Evolutionary conservation across 2,888 invertebrate genomes (phyloP).

Genomic region (Anodontia alba): DNA sequence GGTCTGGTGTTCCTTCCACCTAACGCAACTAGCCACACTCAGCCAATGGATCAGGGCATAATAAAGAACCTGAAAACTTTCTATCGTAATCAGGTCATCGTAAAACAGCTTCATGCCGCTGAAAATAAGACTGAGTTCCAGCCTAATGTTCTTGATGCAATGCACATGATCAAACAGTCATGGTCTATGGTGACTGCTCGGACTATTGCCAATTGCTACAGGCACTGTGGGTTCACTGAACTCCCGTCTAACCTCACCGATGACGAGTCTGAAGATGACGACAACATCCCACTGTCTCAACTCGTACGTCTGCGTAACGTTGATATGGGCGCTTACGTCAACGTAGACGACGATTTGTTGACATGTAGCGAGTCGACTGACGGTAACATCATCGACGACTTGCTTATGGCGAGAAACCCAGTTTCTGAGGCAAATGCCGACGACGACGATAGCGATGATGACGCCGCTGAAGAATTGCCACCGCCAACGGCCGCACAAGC

Average conservation of each 20-base stretch:
- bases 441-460: background rate
- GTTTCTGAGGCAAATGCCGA: background rate
- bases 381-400: background rate
- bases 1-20: slow-evolving; percentile 67
- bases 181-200: slow-evolving; percentile 1
- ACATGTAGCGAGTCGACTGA: background rate
- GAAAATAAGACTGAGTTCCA: background rate
- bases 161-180: slow-evolving; percentile 3
- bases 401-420: background rate
- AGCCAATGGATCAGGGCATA: slow-evolving; percentile 68
- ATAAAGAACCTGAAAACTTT: slow-evolving; percentile 46
- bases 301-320: background rate
- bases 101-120: background rate
- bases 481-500: background rate
- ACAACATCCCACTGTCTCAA: background rate
- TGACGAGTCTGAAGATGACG: background rate
- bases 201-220: slow-evolving; percentile 10
- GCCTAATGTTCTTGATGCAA: slow-evolving; percentile 1
- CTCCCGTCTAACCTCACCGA: background rate
- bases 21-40: slow-evolving; percentile 58
- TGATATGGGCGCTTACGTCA: slow-evolving; percentile 12
- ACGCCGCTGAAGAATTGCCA: background rate
- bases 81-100: slow-evolving; percentile 30
- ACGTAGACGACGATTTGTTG: background rate
- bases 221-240: background rate